Evolutionary conservation across 2,797 vertebrate species (phyloP).

Genomic region (Danio tinwini): DNA sequence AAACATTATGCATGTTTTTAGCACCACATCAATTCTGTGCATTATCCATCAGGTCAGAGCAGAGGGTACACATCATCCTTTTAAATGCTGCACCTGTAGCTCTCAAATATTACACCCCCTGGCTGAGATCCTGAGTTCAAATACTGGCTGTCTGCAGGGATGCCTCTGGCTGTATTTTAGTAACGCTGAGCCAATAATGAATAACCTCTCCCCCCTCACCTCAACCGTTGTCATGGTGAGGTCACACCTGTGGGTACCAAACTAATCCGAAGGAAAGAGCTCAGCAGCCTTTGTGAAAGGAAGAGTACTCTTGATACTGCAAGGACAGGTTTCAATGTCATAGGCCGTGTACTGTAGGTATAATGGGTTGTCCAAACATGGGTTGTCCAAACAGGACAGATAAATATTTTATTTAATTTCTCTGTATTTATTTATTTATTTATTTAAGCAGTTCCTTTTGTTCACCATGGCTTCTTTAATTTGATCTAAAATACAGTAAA

Average conservation of each 20-base stretch:
- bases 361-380: not conserved
- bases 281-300: constrained; percentile 8
- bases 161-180: constrained; percentile 28
- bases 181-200: constrained; percentile 4
- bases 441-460: too few relatives aligned
- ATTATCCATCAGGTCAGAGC: constrained; percentile 23
- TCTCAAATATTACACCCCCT: not conserved
- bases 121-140: constrained; percentile 18
- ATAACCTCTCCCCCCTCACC: constrained; percentile 24
- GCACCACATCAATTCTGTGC: not conserved
- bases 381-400: not conserved
- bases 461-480: not conserved
- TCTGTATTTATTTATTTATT: too few relatives aligned
- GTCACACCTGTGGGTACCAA: constrained; percentile 9
- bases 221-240: constrained; percentile 29
- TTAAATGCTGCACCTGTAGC: not conserved
- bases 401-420: not conserved
- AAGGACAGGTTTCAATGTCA: not conserved
- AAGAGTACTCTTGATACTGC: not conserved
- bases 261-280: not conserved
- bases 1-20: constrained; percentile 5
- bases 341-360: not conserved
- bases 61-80: not conserved
- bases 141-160: constrained; percentile 4
- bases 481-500: not conserved